phyloP scores from a whole-genome alignment of 2,113 vertebrate genomes.

The Neolamprologus tretocephalus region DNA sequence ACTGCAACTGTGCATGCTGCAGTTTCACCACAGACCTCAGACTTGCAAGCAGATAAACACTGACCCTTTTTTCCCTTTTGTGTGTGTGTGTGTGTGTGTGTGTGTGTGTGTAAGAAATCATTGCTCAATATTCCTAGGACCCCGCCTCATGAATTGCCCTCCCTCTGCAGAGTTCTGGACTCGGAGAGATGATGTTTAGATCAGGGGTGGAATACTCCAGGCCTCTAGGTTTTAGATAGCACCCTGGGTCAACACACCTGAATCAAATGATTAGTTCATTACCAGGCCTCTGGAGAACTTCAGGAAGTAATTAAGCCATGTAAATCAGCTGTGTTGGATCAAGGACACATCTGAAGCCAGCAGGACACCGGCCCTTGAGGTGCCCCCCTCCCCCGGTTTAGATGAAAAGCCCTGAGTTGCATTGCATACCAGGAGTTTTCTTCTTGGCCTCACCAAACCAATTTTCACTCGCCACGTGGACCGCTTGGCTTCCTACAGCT shows the following conservation, averaged over 20 bases:
- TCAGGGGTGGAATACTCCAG: background rate
- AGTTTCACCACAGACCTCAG: background rate
- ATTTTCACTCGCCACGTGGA: background rate
- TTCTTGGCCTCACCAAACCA: background rate
- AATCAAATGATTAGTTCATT: background rate
- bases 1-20: background rate
- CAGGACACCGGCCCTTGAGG: background rate
- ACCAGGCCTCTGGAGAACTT: background rate
- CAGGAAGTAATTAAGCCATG: background rate
- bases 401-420: background rate
- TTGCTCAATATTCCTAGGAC: background rate
- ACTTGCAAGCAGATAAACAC: background rate
- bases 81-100: background rate
- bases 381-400: rapidly evolving
- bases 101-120: background rate
- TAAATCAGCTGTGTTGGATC: background rate
- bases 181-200: background rate
- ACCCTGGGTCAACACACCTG: background rate
- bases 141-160: background rate
- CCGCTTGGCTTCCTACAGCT: background rate
- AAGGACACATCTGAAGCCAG: background rate
- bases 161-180: background rate
- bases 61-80: rapidly evolving
- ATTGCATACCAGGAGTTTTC: background rate
- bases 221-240: background rate